These are phyloP conservation scores for Protodeltote pygarga DNA, from an alignment of 2,888 invertebrate species.

Conservation along the genomic window DNA sequence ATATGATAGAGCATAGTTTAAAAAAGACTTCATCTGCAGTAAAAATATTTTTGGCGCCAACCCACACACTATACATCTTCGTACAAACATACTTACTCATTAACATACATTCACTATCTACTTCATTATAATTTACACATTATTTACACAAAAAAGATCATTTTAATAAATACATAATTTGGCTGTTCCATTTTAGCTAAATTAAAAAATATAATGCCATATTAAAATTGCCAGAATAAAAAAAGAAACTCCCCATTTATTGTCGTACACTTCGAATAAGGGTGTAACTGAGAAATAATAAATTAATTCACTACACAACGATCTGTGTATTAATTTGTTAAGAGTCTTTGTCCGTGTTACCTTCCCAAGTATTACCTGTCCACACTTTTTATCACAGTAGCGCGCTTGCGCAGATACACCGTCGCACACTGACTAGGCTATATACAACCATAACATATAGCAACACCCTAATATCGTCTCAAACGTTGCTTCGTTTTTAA, in stretches of 20 bases:
- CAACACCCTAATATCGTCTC: slow-evolving; percentile 14
- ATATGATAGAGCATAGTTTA: slow-evolving; percentile 8
- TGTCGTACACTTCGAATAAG: slow-evolving; percentile 68
- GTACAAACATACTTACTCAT: slow-evolving; percentile 53
- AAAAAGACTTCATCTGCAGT: slow-evolving; percentile 2
- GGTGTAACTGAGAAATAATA: slow-evolving; percentile 56
- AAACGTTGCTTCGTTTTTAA: slow-evolving; percentile 77
- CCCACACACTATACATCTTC: slow-evolving; percentile 43
- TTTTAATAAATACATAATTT: slow-evolving; percentile 80
- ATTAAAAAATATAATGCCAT: slow-evolving; percentile 48
- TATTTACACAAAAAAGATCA: slow-evolving; percentile 77
- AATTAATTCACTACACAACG: slow-evolving; percentile 63
- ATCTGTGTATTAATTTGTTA: slow-evolving; percentile 62
- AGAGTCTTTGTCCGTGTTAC: slow-evolving; percentile 51
- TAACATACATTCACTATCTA: slow-evolving; percentile 81
- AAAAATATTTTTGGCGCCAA: slow-evolving; percentile 39
- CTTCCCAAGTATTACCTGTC: slow-evolving; percentile 40
- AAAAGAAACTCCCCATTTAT: slow-evolving; percentile 61
- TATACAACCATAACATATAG: slow-evolving; percentile 45
- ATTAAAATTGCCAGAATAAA: slow-evolving; percentile 45
- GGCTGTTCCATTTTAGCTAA: slow-evolving; percentile 62
- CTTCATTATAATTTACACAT: slow-evolving; percentile 76
- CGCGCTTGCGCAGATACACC: slow-evolving; percentile 57
- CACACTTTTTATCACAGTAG: slow-evolving; percentile 72
- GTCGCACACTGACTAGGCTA: slow-evolving; percentile 77